Evolutionary conservation across 2,797 vertebrate genomes (phyloP).

Genomic region (Arrhamphus sclerolepis): DNA sequence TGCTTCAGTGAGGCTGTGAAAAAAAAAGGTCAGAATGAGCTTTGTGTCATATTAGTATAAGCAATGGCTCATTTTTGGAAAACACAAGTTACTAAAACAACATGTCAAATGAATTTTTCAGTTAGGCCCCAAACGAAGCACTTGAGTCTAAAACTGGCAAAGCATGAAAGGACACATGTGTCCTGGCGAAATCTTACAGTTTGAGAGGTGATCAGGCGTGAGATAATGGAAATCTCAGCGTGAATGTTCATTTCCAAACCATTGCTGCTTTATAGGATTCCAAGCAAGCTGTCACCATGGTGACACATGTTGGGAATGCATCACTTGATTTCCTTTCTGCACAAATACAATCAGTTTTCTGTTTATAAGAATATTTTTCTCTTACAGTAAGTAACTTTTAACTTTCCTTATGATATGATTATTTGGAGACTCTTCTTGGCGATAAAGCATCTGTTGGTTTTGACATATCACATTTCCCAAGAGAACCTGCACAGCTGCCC

Average conservation of each 20-base stretch:
- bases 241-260: conserved; percentile 63
- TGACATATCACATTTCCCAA: conserved; percentile 40
- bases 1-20: conserved; percentile 48
- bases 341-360: conserved; percentile 43
- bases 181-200: conserved; percentile 64
- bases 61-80: conserved; percentile 63
- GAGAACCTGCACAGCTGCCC: conserved; percentile 48
- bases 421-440: conserved; percentile 18
- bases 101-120: conserved; percentile 61
- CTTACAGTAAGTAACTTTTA: neutral
- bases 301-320: conserved; percentile 40
- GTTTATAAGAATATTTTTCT: too few species aligned
- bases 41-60: conserved; percentile 66
- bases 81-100: conserved; percentile 67
- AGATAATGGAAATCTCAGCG: conserved; percentile 69
- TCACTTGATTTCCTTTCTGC: conserved; percentile 59
- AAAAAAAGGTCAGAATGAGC: conserved; percentile 60
- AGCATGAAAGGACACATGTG: conserved; percentile 70
- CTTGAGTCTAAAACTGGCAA: conserved; percentile 50
- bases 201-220: conserved; percentile 70
- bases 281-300: conserved; percentile 51
- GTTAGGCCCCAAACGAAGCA: conserved; percentile 51
- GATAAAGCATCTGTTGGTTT: conserved; percentile 40
- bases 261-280: conserved; percentile 31
- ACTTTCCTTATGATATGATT: conserved; percentile 12